Conservation (phyloP, 37 sponge, comb jelly and placozoan genomes). For the Diacarnus erythraeanus region DNA sequence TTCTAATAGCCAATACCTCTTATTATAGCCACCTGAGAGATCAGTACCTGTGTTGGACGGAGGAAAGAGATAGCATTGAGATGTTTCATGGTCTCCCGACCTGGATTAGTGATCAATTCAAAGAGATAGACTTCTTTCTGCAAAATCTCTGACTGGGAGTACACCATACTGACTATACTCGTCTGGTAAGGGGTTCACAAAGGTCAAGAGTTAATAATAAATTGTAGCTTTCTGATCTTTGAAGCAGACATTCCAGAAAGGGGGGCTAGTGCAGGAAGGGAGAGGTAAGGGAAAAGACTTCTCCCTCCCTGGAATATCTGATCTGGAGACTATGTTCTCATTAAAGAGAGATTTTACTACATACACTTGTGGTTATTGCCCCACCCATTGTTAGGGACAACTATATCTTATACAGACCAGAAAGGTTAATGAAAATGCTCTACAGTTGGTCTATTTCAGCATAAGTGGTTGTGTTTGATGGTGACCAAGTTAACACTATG, state of each 20-base stretch:
- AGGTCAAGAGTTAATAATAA: neutral
- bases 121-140: constrained; percentile 98
- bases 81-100: constrained; percentile 94
- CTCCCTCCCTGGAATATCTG: too few species aligned
- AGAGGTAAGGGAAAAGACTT: constrained; percentile 2
- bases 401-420: too few species aligned
- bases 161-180: constrained; percentile 88
- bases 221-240: neutral
- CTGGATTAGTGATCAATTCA: constrained; percentile 73
- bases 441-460: too few species aligned
- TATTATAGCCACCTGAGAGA: too few species aligned
- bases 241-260: neutral
- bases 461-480: too few species aligned
- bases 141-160: constrained; percentile 92
- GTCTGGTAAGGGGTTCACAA: constrained; percentile 30
- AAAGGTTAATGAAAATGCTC: too few species aligned
- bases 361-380: too few species aligned
- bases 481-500: too few species aligned
- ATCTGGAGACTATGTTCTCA: too few species aligned
- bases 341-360: too few species aligned
- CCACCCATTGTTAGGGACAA: too few species aligned
- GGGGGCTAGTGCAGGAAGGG: neutral
- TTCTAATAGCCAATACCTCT: too few species aligned
- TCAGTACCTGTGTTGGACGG: constrained; percentile 79
- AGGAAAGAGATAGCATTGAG: constrained; percentile 93